Conservation (phyloP, 2,113 vertebrate species). For the Hippopotamus amphibius region DNA sequence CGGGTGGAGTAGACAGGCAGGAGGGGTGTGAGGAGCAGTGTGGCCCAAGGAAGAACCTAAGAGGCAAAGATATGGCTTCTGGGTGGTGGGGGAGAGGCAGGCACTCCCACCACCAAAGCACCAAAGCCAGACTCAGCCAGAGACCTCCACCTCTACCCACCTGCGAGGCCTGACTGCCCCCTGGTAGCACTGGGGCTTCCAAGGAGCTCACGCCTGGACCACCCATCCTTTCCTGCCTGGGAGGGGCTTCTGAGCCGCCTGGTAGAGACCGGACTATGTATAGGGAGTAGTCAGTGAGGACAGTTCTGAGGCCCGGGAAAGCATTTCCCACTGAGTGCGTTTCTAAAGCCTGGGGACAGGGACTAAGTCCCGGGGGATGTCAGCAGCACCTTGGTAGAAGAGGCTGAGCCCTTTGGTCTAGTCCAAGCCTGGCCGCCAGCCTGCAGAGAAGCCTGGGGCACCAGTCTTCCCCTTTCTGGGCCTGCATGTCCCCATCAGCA, state of each 20-base stretch:
- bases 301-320: background rate
- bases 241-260: background rate
- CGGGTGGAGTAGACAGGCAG: background rate
- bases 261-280: no score
- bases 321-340: background rate
- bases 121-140: background rate
- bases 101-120: no score
- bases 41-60: background rate
- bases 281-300: accelerated
- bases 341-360: background rate
- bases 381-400: background rate
- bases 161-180: accelerated
- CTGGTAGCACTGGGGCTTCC: background rate
- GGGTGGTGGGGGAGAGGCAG: accelerated
- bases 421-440: background rate
- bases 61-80: background rate
- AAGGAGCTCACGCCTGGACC: no score
- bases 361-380: background rate
- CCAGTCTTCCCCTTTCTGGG: background rate
- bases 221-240: background rate
- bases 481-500: background rate
- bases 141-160: background rate
- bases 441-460: background rate
- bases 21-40: background rate
- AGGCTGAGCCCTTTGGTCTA: background rate